A percentile compares a stretch with the other conserved stretches of the same genome.
Conservation (phyloP, 2,113 vertebrate species). For the Nothocercus julius region DNA sequence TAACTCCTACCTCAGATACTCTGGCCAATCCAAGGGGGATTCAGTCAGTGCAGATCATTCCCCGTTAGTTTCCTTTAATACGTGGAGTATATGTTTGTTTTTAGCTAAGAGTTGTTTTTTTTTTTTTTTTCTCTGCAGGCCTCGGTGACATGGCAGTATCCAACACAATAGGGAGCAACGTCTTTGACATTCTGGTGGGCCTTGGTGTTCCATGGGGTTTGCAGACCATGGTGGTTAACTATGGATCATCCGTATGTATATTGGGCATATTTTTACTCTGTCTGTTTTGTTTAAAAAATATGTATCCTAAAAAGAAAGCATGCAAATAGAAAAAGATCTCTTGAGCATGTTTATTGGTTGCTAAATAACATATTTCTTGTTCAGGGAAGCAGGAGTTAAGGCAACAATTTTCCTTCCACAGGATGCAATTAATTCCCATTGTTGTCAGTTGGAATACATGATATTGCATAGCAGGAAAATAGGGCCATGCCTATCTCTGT, state of each 20-base stretch:
- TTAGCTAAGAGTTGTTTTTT: background rate
- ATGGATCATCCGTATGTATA: conserved; percentile 86
- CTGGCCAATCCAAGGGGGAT: background rate
- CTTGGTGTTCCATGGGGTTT: conserved; percentile 94
- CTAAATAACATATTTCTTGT: background rate
- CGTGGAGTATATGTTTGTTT: background rate
- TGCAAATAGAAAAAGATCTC: background rate
- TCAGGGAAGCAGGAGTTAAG: background rate
- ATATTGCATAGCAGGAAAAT: background rate
- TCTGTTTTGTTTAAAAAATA: background rate
- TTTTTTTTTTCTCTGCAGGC: conserved; percentile 74
- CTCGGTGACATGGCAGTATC: conserved; percentile 98
- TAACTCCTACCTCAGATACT: background rate
- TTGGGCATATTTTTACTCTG: background rate
- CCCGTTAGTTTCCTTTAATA: background rate
- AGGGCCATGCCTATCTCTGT: background rate
- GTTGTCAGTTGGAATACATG: background rate
- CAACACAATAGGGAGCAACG: conserved; percentile 96
- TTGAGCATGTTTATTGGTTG: background rate
- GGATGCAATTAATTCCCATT: background rate
- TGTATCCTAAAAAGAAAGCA: background rate
- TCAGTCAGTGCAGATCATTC: background rate
- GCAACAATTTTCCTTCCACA: background rate
- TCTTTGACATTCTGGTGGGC: conserved; percentile 97
- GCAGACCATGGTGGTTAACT: conserved; percentile 90